These are phyloP conservation scores for Camponotus fellah DNA, from an alignment of 2,888 invertebrate genomes.

Conservation along the genomic window DNA sequence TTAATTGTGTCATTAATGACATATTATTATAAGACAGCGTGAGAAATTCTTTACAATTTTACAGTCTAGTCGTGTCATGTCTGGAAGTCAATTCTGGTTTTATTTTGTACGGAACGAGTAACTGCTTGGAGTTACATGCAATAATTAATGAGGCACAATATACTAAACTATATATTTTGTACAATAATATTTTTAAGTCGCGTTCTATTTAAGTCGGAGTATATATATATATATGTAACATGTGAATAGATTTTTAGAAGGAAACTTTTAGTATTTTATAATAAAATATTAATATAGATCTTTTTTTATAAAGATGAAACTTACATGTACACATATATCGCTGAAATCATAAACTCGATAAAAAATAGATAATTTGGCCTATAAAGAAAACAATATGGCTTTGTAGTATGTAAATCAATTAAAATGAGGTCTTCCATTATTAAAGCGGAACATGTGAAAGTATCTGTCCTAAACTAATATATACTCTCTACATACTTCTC, in stretches of 20 bases:
- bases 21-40: slow-evolving; percentile 14
- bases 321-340: slow-evolving; percentile 66
- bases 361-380: slow-evolving; percentile 70
- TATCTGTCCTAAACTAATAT: slow-evolving; percentile 61
- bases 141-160: slow-evolving; percentile 80
- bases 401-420: slow-evolving; percentile 71
- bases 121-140: slow-evolving; percentile 72
- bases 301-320: slow-evolving; percentile 69
- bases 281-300: slow-evolving; percentile 61
- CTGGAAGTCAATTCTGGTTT: slow-evolving; percentile 68
- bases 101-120: slow-evolving; percentile 66
- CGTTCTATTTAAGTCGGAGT: slow-evolving; percentile 66
- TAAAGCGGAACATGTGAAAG: slow-evolving; percentile 69
- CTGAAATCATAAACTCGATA: slow-evolving; percentile 28
- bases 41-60: slow-evolving; percentile 9
- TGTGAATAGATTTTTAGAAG: slow-evolving; percentile 74
- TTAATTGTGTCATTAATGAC: slow-evolving; percentile 27
- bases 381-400: slow-evolving; percentile 63
- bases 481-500: slow-evolving; percentile 57
- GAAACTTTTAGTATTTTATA: slow-evolving; percentile 74
- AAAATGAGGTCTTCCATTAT: slow-evolving; percentile 80
- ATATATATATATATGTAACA: slow-evolving; percentile 55
- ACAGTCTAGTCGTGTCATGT: slow-evolving; percentile 61
- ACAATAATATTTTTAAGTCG: slow-evolving; percentile 79
- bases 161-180: slow-evolving; percentile 81